Evolutionary conservation across 2,797 vertebrate genomes (phyloP).

Genomic region (Chiroxiphia lanceolata): DNA sequence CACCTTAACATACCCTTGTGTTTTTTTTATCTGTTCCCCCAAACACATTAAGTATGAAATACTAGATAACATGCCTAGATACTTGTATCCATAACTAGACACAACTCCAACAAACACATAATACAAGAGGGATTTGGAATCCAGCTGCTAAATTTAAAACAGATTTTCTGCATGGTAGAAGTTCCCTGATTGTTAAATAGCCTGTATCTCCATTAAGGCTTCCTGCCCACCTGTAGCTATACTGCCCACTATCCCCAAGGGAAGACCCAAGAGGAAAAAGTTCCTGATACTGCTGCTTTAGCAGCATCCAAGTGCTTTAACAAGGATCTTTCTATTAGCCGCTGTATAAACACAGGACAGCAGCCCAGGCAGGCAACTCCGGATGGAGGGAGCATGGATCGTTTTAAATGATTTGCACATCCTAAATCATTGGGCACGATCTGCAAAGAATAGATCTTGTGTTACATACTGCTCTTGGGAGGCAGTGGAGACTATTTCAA

Average conservation of each 20-base stretch:
- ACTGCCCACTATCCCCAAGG: background rate
- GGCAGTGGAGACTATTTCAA: background rate
- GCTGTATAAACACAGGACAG: background rate
- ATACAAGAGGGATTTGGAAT: background rate
- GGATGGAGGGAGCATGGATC: background rate
- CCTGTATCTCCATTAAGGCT: background rate
- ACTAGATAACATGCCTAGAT: background rate
- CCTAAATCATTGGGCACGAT: background rate
- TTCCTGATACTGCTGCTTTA: background rate
- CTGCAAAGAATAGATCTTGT: constrained; percentile 13
- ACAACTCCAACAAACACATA: background rate
- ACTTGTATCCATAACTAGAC: background rate
- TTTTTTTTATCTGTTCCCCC: background rate
- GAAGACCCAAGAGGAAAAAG: background rate
- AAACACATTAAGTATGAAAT: background rate
- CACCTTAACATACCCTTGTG: background rate
- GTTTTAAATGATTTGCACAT: background rate
- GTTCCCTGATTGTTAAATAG: background rate
- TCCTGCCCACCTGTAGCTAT: constrained; percentile 7
- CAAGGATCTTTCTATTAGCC: constrained; percentile 30
- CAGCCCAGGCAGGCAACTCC: background rate
- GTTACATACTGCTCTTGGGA: background rate
- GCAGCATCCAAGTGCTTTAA: fast-evolving
- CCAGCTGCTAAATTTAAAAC: background rate
- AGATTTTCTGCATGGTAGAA: background rate